phyloP scores from a whole-genome alignment of 2,113 vertebrate species.

The Cinclus cinclus region DNA sequence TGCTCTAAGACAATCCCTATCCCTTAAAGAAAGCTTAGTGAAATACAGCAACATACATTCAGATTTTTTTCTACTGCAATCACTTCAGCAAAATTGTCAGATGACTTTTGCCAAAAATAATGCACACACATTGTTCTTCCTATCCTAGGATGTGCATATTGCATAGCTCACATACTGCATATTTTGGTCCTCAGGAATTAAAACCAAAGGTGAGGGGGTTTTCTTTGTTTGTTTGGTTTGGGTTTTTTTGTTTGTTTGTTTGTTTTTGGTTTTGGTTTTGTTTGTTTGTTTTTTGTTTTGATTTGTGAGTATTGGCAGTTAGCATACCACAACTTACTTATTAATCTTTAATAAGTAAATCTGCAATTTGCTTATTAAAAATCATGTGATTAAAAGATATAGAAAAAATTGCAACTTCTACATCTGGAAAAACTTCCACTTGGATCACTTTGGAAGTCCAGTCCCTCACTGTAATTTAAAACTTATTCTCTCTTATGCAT shows the following conservation, averaged over 20 bases:
- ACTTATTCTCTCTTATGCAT: background rate
- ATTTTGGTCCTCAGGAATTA: background rate
- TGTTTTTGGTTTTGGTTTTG: fast-evolving
- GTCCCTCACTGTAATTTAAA: background rate
- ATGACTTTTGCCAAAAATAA: background rate
- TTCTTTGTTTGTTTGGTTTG: background rate
- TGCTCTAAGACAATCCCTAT: background rate
- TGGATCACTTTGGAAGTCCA: background rate
- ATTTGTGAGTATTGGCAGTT: background rate
- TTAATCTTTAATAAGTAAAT: background rate
- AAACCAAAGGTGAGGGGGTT: background rate
- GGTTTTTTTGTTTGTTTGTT: background rate
- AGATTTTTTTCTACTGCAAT: background rate
- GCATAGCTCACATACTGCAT: background rate
- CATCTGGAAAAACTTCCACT: background rate
- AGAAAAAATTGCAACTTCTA: background rate
- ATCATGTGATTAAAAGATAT: background rate
- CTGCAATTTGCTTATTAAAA: background rate
- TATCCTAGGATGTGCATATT: background rate
- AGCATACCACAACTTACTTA: fast-evolving
- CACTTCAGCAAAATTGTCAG: background rate
- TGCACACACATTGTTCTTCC: background rate
- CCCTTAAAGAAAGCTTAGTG: background rate
- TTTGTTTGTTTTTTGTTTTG: background rate
- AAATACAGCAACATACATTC: background rate